Base-by-base conservation (phyloP, 2,113 vertebrate genomes). In the Eulemur macaco region DNA sequence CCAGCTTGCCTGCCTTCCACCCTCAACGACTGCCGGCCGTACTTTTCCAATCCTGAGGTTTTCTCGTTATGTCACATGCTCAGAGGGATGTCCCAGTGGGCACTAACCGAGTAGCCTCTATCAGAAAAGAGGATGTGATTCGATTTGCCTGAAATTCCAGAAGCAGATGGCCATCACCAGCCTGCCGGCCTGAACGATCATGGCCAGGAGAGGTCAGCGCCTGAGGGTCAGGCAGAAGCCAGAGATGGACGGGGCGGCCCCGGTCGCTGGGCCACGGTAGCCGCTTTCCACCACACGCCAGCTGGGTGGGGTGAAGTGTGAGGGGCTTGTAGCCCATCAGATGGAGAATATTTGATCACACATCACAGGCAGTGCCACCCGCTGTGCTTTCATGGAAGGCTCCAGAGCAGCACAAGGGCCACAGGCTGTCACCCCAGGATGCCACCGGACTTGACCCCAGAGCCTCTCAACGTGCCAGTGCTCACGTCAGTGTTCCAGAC, bases 291-390 rank as follows among this genome's bases (percentile, higher is more conserved):
- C 17, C 0, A 0, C 27, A 14, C 47, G 25, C 29, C 68, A 60
- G 6, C n/a, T 3, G 58, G 56, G 23, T 0, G 7, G 29, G 1
- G 11, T 13, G 1, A 11, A 9, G 69, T 1, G 18, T 25, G 73
- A 23, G 45, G 14, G 39, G 58, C 31, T 39, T 34, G 39, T 68
- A 4, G 68, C 8, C 11, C 0, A 9, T 14, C 23, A n/a, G 10
- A 0, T 0, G 23, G 34, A 8, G 12, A 0, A 0, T 0, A 1
- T 0, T n/a, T 45, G 15, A 8, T 4, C 21, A 2, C 3, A 37
- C 0, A 1, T 39, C 60, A 60, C 20, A 23, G 77, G 9, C 74
- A n/a, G 25, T 10, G 91, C 31, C 68, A 39, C 37, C 2, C 4
- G 66, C 90, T 42, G 9, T 3, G 64, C n/a, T 31, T 54, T 60